These are phyloP conservation scores for Emys orbicularis DNA, from an alignment of 2,797 vertebrate genomes.

Conservation along the genomic window DNA sequence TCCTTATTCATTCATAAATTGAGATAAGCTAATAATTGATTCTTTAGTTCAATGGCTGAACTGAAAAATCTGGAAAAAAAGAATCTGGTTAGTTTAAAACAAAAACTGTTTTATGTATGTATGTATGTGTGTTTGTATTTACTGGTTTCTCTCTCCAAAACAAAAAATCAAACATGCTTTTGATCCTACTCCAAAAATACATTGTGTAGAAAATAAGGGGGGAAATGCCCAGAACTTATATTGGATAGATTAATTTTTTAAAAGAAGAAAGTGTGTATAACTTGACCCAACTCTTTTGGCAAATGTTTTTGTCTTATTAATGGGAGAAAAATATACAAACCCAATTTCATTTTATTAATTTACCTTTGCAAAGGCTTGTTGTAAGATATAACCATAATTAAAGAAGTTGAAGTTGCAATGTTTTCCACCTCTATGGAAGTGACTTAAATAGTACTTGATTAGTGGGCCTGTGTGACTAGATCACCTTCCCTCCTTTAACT, in stretches of 20 bases:
- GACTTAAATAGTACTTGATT: not conserved
- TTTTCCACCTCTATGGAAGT: not conserved
- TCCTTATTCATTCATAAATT: not conserved
- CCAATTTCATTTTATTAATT: constrained; percentile 23
- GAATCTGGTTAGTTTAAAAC: not conserved
- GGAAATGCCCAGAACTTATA: not conserved
- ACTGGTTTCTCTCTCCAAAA: not conserved
- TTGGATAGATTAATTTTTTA: not conserved
- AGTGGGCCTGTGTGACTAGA: not conserved
- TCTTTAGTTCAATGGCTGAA: not conserved
- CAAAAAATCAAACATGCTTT: not conserved
- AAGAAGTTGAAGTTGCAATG: not conserved
- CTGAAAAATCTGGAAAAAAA: not conserved
- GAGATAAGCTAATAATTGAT: not conserved
- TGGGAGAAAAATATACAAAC: constrained; percentile 10
- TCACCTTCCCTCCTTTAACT: not conserved
- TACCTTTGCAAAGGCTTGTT: constrained; percentile 28
- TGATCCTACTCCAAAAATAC: not conserved
- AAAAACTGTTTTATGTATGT: not conserved
- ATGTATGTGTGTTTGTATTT: not conserved
- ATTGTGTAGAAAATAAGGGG: not conserved
- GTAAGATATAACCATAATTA: not conserved
- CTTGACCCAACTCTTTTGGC: not conserved
- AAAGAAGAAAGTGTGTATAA: not conserved
- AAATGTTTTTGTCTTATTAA: constrained; percentile 6